These are phyloP conservation scores for Salvelinus sp. DNA, from an alignment of 2,113 vertebrate genomes.

Conservation along the genomic window DNA sequence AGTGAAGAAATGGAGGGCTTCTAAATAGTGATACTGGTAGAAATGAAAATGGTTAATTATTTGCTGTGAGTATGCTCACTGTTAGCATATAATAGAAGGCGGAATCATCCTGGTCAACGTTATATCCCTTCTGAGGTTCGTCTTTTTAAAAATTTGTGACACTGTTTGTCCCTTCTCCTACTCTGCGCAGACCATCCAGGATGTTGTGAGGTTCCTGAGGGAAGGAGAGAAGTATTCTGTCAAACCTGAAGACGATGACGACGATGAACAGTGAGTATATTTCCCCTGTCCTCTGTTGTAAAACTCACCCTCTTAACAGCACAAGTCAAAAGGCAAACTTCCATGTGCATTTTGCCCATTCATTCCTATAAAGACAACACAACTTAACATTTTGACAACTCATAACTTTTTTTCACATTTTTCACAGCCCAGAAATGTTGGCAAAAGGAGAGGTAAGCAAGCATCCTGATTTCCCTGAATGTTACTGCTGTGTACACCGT, in stretches of 20 bases:
- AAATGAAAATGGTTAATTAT: not conserved
- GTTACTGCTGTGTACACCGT: not conserved
- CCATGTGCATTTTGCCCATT: not conserved
- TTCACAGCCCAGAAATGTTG: conserved; percentile 74
- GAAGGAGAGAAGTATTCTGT: conserved; percentile 26
- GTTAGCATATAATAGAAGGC: not conserved
- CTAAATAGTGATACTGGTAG: not conserved
- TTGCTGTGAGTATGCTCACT: not conserved
- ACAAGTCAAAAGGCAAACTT: too few relatives aligned
- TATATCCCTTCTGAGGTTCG: not conserved
- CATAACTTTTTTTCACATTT: conserved; percentile 24
- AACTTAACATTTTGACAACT: not conserved
- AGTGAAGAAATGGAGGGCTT: not conserved
- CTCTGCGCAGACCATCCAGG: conserved; percentile 61
- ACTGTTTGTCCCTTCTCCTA: not conserved
- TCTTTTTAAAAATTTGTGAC: not conserved
- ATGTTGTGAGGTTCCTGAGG: conserved; percentile 61
- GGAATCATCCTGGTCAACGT: not conserved
- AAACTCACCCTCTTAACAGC: not conserved
- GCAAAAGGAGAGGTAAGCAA: conserved; percentile 82
- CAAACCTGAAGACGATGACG: conserved; percentile 38
- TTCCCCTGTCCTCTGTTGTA: not conserved
- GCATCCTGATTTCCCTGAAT: conserved; percentile 7
- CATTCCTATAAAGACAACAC: not conserved
- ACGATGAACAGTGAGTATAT: conserved; percentile 56